Evolutionary conservation across 2,888 invertebrate species (phyloP).

Genomic region (Frankliniella fusca): DNA sequence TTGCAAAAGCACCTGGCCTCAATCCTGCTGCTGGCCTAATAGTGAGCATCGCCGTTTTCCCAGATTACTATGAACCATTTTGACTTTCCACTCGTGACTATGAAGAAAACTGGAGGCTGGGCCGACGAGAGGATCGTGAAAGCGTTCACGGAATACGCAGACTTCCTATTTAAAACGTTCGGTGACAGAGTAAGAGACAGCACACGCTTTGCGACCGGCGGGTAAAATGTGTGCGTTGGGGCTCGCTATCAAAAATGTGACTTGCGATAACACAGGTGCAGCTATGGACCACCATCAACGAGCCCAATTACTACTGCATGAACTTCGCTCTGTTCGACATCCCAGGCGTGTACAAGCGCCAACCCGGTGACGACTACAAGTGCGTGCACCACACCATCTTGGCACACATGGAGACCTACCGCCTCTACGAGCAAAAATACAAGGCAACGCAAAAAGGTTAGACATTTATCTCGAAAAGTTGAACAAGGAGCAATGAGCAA

Average conservation of each 20-base stretch:
- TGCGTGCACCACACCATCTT: constrained; percentile 59
- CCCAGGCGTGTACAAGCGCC: constrained; percentile 35
- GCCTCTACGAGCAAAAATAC: constrained; percentile 56
- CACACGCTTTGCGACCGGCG: neutral
- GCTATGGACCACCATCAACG: constrained; percentile 64
- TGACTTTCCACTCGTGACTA: constrained; percentile 54
- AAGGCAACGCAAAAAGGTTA: constrained; percentile 52
- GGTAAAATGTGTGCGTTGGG: no score
- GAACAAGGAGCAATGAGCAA: no score
- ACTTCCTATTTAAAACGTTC: constrained; percentile 51
- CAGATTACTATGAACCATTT: constrained; percentile 52
- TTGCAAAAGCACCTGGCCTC: no score
- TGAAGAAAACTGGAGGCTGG: constrained; percentile 58
- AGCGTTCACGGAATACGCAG: constrained; percentile 59
- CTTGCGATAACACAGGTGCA: constrained; percentile 41
- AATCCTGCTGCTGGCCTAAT: no score
- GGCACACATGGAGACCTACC: constrained; percentile 60
- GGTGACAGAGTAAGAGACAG: constrained; percentile 48
- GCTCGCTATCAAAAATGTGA: no score
- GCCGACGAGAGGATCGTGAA: constrained; percentile 60
- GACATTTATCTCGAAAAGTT: constrained; percentile 27
- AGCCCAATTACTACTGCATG: constrained; percentile 46
- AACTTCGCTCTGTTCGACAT: neutral
- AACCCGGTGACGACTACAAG: constrained; percentile 52
- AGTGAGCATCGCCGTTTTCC: no score